Percentiles rank a stretch among this genome's conserved stretches.
phyloP scores from a whole-genome alignment of 2,888 invertebrate genomes.

The Eupithecia exiguata region DNA sequence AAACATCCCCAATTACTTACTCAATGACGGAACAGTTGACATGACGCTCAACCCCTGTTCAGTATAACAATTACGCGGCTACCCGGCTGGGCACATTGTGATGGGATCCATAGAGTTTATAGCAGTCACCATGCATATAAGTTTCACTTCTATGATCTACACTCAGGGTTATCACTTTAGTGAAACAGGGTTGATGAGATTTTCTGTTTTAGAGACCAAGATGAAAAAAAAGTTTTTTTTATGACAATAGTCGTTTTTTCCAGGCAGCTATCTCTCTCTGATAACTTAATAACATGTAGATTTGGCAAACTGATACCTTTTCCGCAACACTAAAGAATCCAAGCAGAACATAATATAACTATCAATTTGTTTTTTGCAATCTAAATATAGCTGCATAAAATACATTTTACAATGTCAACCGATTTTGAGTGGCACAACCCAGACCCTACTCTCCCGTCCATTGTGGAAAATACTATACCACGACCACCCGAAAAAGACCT shows the following conservation, averaged over 20 bases:
- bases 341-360: background rate
- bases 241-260: background rate
- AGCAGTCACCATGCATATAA: conserved; percentile 10
- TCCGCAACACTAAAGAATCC: background rate
- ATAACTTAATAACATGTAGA: background rate
- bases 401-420: conserved; percentile 15
- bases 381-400: background rate
- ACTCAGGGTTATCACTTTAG: conserved; percentile 1
- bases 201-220: background rate
- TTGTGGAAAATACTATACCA: conserved; percentile 75
- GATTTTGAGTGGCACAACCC: conserved; percentile 15
- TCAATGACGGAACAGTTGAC: conserved; percentile 79
- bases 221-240: background rate
- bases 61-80: conserved; percentile 80
- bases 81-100: conserved; percentile 75
- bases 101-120: conserved; percentile 45
- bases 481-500: conserved; percentile 58
- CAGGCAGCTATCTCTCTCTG: background rate
- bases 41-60: conserved; percentile 80
- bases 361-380: too few relatives aligned
- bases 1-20: conserved; percentile 56
- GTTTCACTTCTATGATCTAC: conserved; percentile 18
- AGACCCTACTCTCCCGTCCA: conserved; percentile 76
- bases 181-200: background rate
- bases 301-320: background rate